A percentile compares a stretch with the other conserved stretches of the same genome.
These are phyloP conservation scores for Bambusicola thoracicus DNA, from an alignment of 2,113 vertebrate species.

Conservation along the genomic window DNA sequence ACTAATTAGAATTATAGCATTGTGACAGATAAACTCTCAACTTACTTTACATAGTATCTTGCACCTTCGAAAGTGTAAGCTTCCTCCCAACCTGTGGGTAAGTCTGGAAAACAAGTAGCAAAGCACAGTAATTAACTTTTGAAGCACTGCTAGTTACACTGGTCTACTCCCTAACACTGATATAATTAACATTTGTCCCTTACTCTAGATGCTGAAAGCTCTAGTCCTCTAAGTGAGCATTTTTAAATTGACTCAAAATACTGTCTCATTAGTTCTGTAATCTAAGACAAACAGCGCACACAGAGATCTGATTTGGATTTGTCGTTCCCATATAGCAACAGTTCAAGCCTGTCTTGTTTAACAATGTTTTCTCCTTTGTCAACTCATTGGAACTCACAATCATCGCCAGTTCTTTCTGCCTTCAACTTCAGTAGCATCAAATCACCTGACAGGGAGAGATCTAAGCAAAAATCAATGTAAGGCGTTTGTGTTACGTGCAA, in stretches of 20 bases:
- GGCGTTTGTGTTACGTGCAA: background rate
- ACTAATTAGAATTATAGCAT: background rate
- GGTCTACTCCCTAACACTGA: background rate
- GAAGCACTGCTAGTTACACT: background rate
- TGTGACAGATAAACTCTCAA: conserved; percentile 14
- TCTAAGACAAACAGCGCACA: background rate
- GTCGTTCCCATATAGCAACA: background rate
- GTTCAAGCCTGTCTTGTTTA: background rate
- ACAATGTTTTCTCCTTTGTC: background rate
- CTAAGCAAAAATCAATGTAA: conserved; percentile 8
- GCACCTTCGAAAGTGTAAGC: conserved; percentile 97
- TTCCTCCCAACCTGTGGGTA: conserved; percentile 98
- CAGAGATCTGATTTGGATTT: background rate
- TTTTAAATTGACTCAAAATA: background rate
- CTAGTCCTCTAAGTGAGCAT: background rate
- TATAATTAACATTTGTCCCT: background rate
- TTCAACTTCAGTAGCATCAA: background rate
- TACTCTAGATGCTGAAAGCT: background rate
- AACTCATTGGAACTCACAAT: background rate
- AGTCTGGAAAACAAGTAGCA: conserved; percentile 82
- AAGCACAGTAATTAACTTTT: conserved; percentile 45
- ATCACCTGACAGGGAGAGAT: background rate
- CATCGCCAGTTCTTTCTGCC: background rate
- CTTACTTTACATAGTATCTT: conserved; percentile 98
- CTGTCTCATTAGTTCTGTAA: background rate